A percentile compares a stretch with the other conserved stretches of the same genome.
These are phyloP conservation scores for Nymphalis urticae DNA, from an alignment of 2,888 invertebrate species.

Conservation along the genomic window DNA sequence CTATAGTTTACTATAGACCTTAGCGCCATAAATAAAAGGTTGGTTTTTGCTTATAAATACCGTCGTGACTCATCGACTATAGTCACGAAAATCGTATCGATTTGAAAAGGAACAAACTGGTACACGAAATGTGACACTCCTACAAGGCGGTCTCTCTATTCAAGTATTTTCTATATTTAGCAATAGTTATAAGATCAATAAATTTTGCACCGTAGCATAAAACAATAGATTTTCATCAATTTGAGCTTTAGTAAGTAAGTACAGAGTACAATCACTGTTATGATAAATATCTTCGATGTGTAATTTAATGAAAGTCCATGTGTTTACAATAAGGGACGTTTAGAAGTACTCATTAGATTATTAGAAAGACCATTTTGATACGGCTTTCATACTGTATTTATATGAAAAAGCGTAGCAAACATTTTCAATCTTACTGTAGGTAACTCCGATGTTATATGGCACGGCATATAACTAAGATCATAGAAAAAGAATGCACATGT, in stretches of 20 bases:
- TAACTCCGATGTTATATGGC: conserved; percentile 59
- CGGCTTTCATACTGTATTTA: conserved; percentile 55
- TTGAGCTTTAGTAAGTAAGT: conserved; percentile 36
- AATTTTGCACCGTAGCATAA: conserved; percentile 41
- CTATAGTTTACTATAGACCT: conserved; percentile 39
- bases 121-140: conserved; percentile 44
- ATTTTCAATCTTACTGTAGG: conserved; percentile 42
- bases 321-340: conserved; percentile 15
- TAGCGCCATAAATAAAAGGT: conserved; percentile 45
- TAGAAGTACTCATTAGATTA: conserved; percentile 31
- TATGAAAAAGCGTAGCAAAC: conserved; percentile 40
- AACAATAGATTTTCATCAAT: conserved; percentile 36
- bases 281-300: conserved; percentile 21
- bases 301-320: conserved; percentile 19
- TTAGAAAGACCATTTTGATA: conserved; percentile 46
- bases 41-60: conserved; percentile 41
- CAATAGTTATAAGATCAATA: conserved; percentile 36
- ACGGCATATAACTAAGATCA: conserved; percentile 59
- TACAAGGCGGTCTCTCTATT: conserved; percentile 30
- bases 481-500: conserved; percentile 75
- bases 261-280: conserved; percentile 33
- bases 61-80: conserved; percentile 56
- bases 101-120: conserved; percentile 54
- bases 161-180: conserved; percentile 31
- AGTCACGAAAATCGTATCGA: conserved; percentile 65